phyloP scores from a whole-genome alignment of 2,888 invertebrate species.

The Glaucopsyche alexis region DNA sequence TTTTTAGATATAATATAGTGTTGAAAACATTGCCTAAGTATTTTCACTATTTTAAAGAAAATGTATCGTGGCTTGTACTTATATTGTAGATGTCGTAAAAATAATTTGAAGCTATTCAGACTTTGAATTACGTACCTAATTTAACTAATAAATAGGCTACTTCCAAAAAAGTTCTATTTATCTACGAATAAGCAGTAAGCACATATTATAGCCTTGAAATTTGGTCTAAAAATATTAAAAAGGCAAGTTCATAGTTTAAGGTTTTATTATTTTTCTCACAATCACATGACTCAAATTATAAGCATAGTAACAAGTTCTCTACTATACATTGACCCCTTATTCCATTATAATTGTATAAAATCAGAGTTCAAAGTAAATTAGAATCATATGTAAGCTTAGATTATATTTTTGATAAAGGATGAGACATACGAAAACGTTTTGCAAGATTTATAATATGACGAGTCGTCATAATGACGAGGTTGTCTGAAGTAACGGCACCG shows the following conservation, averaged over 20 bases:
- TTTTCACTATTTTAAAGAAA: too few species aligned
- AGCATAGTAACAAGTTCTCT: background rate
- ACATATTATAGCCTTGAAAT: background rate
- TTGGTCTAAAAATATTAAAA: constrained; percentile 8
- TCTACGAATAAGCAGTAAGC: background rate
- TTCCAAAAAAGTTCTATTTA: background rate
- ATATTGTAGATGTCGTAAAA: too few species aligned
- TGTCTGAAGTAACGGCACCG: constrained; percentile 44
- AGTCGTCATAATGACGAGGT: constrained; percentile 34
- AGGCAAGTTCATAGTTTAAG: background rate
- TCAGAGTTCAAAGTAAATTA: background rate
- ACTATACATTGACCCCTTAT: background rate
- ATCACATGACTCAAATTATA: background rate
- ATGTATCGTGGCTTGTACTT: too few species aligned
- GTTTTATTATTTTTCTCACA: background rate
- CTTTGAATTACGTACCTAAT: too few species aligned
- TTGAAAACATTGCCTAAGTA: too few species aligned
- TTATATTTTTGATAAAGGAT: background rate
- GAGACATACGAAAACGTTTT: constrained; percentile 14
- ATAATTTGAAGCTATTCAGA: too few species aligned
- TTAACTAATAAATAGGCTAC: background rate
- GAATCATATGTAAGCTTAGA: background rate
- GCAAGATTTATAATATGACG: constrained; percentile 22
- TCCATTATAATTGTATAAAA: background rate
- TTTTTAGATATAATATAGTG: background rate